Evolutionary conservation across 1,140 invertebrate species (phyloP).

Genomic region (Trachymyrmex cornetzi): DNA sequence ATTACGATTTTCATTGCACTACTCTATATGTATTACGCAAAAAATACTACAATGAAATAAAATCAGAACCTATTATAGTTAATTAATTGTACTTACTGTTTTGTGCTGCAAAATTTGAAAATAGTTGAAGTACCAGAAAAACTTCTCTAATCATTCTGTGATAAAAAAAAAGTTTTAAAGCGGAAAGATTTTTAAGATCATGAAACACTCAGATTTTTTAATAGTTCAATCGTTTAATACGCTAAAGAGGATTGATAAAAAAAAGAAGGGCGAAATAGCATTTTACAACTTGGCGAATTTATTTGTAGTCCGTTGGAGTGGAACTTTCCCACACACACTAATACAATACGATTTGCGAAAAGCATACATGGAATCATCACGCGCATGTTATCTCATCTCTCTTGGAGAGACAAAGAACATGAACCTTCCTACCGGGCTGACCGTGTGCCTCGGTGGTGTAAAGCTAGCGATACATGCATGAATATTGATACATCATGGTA

Average conservation of each 20-base stretch:
- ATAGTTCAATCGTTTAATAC: background rate
- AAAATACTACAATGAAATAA: background rate
- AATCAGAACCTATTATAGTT: background rate
- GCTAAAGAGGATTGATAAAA: background rate
- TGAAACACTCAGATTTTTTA: background rate
- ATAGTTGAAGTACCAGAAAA: background rate
- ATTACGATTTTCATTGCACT: background rate
- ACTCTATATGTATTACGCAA: background rate
- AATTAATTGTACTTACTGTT: background rate
- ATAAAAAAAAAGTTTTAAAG: background rate
- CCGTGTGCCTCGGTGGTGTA: constrained; percentile 72
- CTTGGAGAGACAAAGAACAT: constrained; percentile 59
- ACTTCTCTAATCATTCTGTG: background rate
- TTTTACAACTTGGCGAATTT: constrained; percentile 83
- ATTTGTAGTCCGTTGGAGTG: constrained; percentile 79
- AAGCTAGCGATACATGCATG: constrained; percentile 80
- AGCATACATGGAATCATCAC: constrained; percentile 75
- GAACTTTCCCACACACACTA: constrained; percentile 74
- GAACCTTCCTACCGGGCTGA: constrained; percentile 65
- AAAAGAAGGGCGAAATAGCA: constrained; percentile 50
- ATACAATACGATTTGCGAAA: constrained; percentile 81
- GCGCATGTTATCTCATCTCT: constrained; percentile 70
- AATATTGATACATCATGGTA: constrained; percentile 73
- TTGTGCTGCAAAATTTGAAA: background rate
- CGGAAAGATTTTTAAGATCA: background rate